A percentile compares a stretch with the other conserved stretches of the same genome.
These are phyloP conservation scores for Canis aureus DNA, from an alignment of 2,113 vertebrate species.

Conservation along the genomic window DNA sequence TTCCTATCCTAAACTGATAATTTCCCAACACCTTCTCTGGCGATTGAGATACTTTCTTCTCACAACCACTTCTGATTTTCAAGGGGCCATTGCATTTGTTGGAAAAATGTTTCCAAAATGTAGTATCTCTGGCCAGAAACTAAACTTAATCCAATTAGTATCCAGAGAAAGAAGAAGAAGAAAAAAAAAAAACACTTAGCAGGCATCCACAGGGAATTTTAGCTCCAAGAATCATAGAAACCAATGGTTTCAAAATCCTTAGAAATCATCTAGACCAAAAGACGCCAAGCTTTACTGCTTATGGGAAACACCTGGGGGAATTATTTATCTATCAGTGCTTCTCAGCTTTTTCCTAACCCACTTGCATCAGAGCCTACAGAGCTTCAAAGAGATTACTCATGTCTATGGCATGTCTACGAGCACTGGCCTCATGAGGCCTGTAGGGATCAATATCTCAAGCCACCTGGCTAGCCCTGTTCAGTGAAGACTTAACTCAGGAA, in stretches of 20 bases:
- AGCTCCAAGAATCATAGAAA: background rate
- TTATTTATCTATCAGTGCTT: background rate
- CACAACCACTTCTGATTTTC: background rate
- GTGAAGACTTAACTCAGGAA: background rate
- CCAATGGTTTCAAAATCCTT: background rate
- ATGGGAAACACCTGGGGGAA: background rate
- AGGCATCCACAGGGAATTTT: background rate
- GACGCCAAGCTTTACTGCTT: background rate
- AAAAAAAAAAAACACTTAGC: background rate
- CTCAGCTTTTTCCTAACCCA: background rate
- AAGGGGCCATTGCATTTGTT: background rate
- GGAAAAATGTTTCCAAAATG: slow-evolving; percentile 8
- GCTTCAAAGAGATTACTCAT: background rate
- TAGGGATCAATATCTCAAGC: background rate
- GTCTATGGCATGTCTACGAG: background rate
- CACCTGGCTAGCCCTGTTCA: background rate
- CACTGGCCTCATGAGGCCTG: background rate
- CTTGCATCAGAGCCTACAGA: background rate
- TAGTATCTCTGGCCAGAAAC: background rate
- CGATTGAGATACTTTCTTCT: background rate
- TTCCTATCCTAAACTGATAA: background rate
- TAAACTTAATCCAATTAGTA: background rate
- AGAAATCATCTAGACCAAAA: background rate
- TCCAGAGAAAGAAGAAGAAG: slow-evolving; percentile 1
- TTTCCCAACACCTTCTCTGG: background rate